Conservation (phyloP, 2,888 invertebrate genomes). For the Pollenia angustigena region DNA sequence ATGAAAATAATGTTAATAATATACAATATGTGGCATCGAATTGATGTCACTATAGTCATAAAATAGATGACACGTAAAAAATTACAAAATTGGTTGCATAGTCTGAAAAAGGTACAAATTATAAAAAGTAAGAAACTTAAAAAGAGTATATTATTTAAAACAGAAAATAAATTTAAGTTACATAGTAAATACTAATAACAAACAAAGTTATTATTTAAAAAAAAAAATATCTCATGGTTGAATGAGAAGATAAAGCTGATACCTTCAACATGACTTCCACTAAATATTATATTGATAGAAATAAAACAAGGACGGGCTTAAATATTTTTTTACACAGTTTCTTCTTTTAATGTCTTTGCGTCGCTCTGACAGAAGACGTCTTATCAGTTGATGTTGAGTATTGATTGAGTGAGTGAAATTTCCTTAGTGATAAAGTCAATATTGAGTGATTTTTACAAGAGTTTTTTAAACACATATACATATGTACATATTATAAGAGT, state of each 20-base stretch:
- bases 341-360: not conserved
- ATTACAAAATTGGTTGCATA: no score
- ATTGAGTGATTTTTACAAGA: constrained; percentile 39
- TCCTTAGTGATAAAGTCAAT: constrained; percentile 34
- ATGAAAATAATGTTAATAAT: no score
- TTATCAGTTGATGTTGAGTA: constrained; percentile 54
- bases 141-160: no score
- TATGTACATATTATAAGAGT: not conserved
- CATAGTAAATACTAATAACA: no score
- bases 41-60: no score
- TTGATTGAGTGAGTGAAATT: constrained; percentile 41
- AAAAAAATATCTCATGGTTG: constrained; percentile 20
- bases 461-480: not conserved
- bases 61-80: no score
- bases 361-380: constrained; percentile 13
- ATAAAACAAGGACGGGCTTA: constrained; percentile 52
- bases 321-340: constrained; percentile 10
- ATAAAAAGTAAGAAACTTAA: no score
- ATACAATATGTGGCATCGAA: no score
- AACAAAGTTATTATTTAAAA: no score
- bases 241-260: constrained; percentile 14
- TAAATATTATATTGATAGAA: not conserved
- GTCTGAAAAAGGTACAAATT: no score
- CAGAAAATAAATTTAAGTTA: no score
- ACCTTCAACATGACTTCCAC: not conserved